phyloP scores from a whole-genome alignment of 2,797 vertebrate species.

The Pterois miles region DNA sequence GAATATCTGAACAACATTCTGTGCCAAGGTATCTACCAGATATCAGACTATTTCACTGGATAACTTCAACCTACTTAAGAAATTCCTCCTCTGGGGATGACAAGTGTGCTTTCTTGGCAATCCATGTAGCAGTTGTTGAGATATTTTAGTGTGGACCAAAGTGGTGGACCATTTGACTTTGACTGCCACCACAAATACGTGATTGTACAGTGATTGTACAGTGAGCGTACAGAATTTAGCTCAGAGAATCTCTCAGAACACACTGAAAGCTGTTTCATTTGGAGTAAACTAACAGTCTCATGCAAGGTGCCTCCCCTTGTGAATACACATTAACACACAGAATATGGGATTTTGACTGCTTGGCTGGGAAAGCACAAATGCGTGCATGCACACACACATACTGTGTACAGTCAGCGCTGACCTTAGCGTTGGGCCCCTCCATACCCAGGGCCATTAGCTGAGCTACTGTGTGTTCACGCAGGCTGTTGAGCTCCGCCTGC shows the following conservation, averaged over 20 bases:
- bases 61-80: neutral
- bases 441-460: constrained; percentile 95
- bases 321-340: constrained; percentile 20
- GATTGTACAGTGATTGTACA: too few species aligned
- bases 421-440: constrained; percentile 95
- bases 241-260: constrained; percentile 5
- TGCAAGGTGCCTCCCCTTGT: constrained; percentile 7
- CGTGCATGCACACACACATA: constrained; percentile 43
- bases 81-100: neutral
- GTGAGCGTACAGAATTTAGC: neutral
- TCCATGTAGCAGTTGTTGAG: neutral
- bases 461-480: constrained; percentile 93
- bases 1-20: neutral
- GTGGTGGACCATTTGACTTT: neutral
- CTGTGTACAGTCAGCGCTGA: constrained; percentile 81
- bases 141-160: neutral
- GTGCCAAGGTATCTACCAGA: neutral
- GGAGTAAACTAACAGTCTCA: neutral
- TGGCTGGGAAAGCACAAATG: constrained; percentile 11
- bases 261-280: constrained; percentile 30
- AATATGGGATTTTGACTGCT: neutral
- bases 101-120: too few species aligned
- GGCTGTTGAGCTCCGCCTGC: constrained; percentile 95
- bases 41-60: neutral
- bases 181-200: too few species aligned